These are phyloP conservation scores for Chloroclystis v-ata DNA, from an alignment of 2,888 invertebrate genomes.

Conservation along the genomic window DNA sequence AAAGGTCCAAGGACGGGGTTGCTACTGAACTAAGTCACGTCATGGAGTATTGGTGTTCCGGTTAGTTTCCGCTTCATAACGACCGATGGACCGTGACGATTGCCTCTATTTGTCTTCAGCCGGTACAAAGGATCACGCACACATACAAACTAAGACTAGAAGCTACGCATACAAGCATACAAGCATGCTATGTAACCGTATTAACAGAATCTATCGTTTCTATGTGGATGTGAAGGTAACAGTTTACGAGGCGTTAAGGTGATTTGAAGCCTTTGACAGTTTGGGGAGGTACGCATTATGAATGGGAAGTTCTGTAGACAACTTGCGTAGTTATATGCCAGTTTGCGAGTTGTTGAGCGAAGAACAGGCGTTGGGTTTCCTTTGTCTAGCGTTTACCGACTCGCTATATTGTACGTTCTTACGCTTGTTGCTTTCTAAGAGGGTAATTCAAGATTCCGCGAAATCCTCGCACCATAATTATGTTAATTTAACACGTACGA, in stretches of 20 bases:
- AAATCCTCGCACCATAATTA: too few species aligned
- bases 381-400: not conserved
- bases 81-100: conserved; percentile 54
- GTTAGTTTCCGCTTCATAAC: conserved; percentile 54
- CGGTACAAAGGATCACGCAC: conserved; percentile 38
- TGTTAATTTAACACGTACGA: not conserved
- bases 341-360: not conserved
- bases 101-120: conserved; percentile 58
- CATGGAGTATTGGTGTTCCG: conserved; percentile 40
- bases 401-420: not conserved
- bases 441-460: too few species aligned
- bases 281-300: conserved; percentile 3
- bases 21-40: conserved; percentile 25
- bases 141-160: conserved; percentile 13
- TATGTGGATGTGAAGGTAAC: conserved; percentile 12
- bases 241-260: conserved; percentile 13
- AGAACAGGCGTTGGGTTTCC: conserved; percentile 1
- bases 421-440: not conserved
- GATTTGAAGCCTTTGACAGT: conserved; percentile 19
- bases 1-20: conserved; percentile 23
- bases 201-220: conserved; percentile 17
- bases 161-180: conserved; percentile 3
- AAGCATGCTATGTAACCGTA: not conserved
- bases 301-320: conserved; percentile 3
- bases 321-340: not conserved